A percentile compares a stretch with the other conserved stretches of the same genome.
Conservation (phyloP, 2,113 vertebrate species). For the Lepisosteus osseus region DNA sequence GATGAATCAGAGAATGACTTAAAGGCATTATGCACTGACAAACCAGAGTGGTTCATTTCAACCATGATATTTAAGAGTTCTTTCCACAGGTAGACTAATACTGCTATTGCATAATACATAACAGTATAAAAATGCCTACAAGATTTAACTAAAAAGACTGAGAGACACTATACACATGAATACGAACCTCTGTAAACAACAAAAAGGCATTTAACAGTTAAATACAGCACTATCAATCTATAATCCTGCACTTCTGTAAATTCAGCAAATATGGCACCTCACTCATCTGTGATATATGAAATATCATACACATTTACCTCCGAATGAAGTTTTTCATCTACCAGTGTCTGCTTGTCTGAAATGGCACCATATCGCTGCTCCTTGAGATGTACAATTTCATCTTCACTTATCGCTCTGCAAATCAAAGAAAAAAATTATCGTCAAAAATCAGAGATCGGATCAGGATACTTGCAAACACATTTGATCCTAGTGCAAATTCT, state of each 20-base stretch:
- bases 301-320: slow-evolving; percentile 65
- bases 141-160: too few species aligned
- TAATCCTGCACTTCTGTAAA: neutral
- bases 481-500: too few species aligned
- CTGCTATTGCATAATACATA: too few species aligned
- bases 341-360: slow-evolving; percentile 77
- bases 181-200: neutral
- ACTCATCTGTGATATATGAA: neutral
- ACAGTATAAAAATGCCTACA: too few species aligned
- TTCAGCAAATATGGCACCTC: neutral
- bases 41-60: too few species aligned
- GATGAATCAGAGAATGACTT: too few species aligned
- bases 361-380: slow-evolving; percentile 84
- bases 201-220: neutral
- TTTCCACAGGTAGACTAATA: too few species aligned
- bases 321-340: slow-evolving; percentile 79
- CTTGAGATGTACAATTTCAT: slow-evolving; percentile 84
- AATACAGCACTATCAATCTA: neutral
- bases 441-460: neutral
- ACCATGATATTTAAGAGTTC: too few species aligned
- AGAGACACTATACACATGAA: too few species aligned
- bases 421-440: neutral
- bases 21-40: too few species aligned
- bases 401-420: slow-evolving; percentile 84
- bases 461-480: neutral